Evolutionary conservation across 1,140 invertebrate species (phyloP), one percentile per base, ranked within the genome.

Genomic region (Sycobia sp.): DNA sequence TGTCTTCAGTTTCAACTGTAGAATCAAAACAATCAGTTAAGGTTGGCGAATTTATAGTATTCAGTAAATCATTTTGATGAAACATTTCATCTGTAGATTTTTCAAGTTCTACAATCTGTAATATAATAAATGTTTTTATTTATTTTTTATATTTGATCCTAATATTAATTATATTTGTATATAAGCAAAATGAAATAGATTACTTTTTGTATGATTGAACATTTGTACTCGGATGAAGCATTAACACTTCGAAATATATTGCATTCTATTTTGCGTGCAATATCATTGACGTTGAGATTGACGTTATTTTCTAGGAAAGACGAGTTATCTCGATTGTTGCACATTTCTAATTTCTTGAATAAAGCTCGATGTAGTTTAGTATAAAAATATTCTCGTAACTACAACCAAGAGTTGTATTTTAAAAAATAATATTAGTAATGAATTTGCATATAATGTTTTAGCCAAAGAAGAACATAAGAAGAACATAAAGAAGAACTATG

Each of bases 351-450:
- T 18, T 53, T 53, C 22, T 38, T 53, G 14, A 0, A 36, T 41
- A 54, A 41, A 41, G 38, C n/a, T 10, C 1, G 4, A 22, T 54
- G 39, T 16, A 41, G 27, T 27, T 41, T 54, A 27, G 16, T 14
- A 41, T 41, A 54, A 53, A 53, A 53, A 38, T 38, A 38, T 38
- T 53, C 20, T 38, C 50, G 8, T 2, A 53, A 4, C 50, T 53
- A n/a, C 8, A 53, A 36, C 36, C 7, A n/a, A n/a, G 16, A 32
- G 34, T 32, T n/a, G 14, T 13, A 22, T 22, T 44, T 44, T 20
- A 4, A 39, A 10, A 20, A 44, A 20, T 22, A 4, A 7, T 22
- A 1, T 4, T 44, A 9, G 5, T 22, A 44, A 18, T 22, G 0
- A 1, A 20, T 4, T 22, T 5, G 23, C 13, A 23, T 25, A 47